Evolutionary conservation across 2,888 invertebrate species (phyloP), one percentile per base, ranked within the genome.

Genomic region (Amphipoea oculea): DNA sequence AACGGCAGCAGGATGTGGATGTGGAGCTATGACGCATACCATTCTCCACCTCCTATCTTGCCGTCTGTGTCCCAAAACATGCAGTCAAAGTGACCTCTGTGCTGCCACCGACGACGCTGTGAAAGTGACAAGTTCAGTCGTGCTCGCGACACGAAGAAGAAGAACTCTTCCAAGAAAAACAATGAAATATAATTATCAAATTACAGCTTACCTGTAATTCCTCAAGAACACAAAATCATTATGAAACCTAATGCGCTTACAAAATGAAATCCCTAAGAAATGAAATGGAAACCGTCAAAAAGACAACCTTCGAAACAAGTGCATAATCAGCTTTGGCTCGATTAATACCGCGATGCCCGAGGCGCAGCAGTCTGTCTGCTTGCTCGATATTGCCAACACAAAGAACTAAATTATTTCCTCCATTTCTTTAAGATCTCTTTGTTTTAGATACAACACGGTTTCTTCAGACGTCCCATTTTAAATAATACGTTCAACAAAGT

Each of bases 341-440:
- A 96, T 96, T 96, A 96, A 96, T 96, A 96, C 94, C 94, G 91
- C 91, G 92, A 91, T 93, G 93, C 92, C 96, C 94, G 92, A 90
- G 94, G 93, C 93, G 89, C 90, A 83, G 84, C 86, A 84, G 86
- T 86, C 89, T 77, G 86, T 86, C 90, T 90, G 89, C 91, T 91
- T 92, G 92, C 93, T 92, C 94, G 94, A 95, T 96, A 96, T 94
- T 95, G 95, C 95, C 92, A 91, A 91, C 92, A 95, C 95, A 96
- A 96, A 95, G 95, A 95, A 95, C 95, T 95, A 95, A 96, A 96
- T 96, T 95, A 95, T 95, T 96, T 96, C 94, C 94, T 94, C 89
- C 93, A 92, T 95, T 95, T 94, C 93, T 95, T 93, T 90, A 93
- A 92, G 90, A 92, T 92, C 92, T 94, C 93, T 94, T 95, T 95